Evolutionary conservation across 2,888 invertebrate genomes (phyloP).

Genomic region (Thera britannica): DNA sequence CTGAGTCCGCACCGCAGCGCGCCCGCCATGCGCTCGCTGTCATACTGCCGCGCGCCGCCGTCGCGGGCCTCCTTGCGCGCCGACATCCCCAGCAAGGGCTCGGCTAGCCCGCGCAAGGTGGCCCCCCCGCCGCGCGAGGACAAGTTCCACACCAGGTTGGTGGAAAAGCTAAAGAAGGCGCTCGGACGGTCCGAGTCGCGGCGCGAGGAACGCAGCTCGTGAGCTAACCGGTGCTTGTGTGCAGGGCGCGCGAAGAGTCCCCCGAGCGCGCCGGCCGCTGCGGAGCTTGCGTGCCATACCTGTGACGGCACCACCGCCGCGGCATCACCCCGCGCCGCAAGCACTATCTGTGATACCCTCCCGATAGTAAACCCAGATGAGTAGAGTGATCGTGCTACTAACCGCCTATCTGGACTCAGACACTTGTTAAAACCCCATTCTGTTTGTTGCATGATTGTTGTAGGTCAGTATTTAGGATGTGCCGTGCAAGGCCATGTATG

Average conservation of each 20-base stretch:
- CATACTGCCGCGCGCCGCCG: slow-evolving; percentile 78
- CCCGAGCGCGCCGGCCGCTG: slow-evolving; percentile 75
- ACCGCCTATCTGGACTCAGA: slow-evolving; percentile 56
- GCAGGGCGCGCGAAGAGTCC: slow-evolving; percentile 78
- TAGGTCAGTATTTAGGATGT: slow-evolving; percentile 67
- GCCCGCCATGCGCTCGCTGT: slow-evolving; percentile 86
- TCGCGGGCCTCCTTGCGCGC: slow-evolving; percentile 86
- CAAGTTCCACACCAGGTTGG: slow-evolving; percentile 92
- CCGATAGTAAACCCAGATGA: slow-evolving; percentile 69
- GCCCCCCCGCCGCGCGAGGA: slow-evolving; percentile 80
- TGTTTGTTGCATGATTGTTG: slow-evolving; percentile 58
- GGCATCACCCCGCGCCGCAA: slow-evolving; percentile 49
- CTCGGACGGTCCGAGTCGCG: slow-evolving; percentile 85
- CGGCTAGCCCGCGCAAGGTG: slow-evolving; percentile 86
- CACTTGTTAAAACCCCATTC: slow-evolving; percentile 58
- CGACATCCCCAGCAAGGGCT: slow-evolving; percentile 88
- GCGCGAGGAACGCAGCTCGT: slow-evolving; percentile 80
- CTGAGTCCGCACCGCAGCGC: slow-evolving; percentile 87
- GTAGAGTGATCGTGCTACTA: slow-evolving; percentile 67
- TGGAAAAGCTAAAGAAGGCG: slow-evolving; percentile 91
- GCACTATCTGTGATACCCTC: slow-evolving; percentile 76
- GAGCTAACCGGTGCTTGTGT: slow-evolving; percentile 82
- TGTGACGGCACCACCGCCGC: slow-evolving; percentile 59
- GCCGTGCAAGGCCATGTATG: slow-evolving; percentile 53
- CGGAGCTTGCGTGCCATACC: slow-evolving; percentile 79